phyloP scores from a whole-genome alignment of 2,113 vertebrate genomes.

The Zapornia atra region DNA sequence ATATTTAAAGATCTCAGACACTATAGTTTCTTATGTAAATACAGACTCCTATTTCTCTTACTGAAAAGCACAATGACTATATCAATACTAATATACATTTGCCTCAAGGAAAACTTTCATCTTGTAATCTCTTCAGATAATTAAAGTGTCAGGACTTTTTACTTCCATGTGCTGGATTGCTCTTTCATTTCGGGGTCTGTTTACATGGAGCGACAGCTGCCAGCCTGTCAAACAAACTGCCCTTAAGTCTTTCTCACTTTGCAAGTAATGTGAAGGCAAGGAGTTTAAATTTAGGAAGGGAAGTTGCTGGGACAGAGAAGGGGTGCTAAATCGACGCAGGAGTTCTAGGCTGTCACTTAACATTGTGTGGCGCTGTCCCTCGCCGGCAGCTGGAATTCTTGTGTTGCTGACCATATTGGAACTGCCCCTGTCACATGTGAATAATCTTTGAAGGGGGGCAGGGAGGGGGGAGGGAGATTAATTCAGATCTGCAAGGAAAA shows the following conservation, averaged over 20 bases:
- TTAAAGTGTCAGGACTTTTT: constrained; percentile 60
- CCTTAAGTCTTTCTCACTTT: constrained; percentile 1
- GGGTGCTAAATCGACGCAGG: neutral
- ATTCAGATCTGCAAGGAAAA: neutral
- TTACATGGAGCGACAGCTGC: constrained; percentile 49
- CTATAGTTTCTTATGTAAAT: constrained; percentile 87
- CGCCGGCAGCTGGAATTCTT: neutral
- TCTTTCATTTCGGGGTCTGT: constrained; percentile 51
- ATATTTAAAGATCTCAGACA: constrained; percentile 83
- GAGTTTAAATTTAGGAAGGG: neutral
- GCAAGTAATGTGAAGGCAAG: neutral
- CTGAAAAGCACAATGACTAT: constrained; percentile 73
- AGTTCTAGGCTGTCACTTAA: neutral
- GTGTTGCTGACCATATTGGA: neutral
- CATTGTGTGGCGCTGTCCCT: neutral
- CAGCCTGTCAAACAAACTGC: neutral
- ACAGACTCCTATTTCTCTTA: constrained; percentile 76
- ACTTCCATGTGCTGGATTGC: constrained; percentile 61
- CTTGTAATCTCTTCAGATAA: constrained; percentile 61
- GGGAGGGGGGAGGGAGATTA: no score
- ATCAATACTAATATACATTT: constrained; percentile 55
- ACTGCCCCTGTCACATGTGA: neutral
- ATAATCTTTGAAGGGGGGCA: neutral
- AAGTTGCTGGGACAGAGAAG: neutral
- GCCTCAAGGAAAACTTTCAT: constrained; percentile 55